Conservation (phyloP, 2,113 vertebrate species). For the Hucho hucho region DNA sequence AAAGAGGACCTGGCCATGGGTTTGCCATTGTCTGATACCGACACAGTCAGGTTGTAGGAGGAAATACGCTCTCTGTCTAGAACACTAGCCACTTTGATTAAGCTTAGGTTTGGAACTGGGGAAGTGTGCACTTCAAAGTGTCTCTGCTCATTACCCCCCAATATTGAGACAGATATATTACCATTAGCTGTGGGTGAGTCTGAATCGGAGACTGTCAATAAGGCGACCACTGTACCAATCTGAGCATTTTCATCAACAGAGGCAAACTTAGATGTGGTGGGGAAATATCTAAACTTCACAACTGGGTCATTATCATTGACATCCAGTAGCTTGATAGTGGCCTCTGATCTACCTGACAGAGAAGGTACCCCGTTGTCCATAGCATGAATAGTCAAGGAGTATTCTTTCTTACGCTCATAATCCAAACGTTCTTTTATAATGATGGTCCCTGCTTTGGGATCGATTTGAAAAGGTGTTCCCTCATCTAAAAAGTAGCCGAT, state of each 20-base stretch:
- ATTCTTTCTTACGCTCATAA: constrained; percentile 86
- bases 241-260: constrained; percentile 95
- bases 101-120: constrained; percentile 93
- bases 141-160: constrained; percentile 92
- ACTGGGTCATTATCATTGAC: constrained; percentile 96
- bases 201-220: constrained; percentile 92
- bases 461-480: constrained; percentile 88
- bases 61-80: constrained; percentile 94
- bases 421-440: constrained; percentile 87
- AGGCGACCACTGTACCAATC: constrained; percentile 91
- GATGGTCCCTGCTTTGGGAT: constrained; percentile 87
- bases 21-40: constrained; percentile 85
- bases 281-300: constrained; percentile 92
- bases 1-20: constrained; percentile 86
- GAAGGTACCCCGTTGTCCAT: constrained; percentile 84
- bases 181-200: constrained; percentile 92
- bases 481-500: constrained; percentile 88
- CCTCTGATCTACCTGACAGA: constrained; percentile 87
- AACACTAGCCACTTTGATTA: constrained; percentile 94
- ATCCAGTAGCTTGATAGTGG: constrained; percentile 86
- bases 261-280: constrained; percentile 91
- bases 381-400: constrained; percentile 90
- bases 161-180: constrained; percentile 92
- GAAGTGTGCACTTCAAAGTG: constrained; percentile 97
- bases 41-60: constrained; percentile 95